A percentile compares a stretch with the other conserved stretches of the same genome.
Evolutionary conservation across 2,888 invertebrate species (phyloP).

Genomic region (Platynereis dumerilii): DNA sequence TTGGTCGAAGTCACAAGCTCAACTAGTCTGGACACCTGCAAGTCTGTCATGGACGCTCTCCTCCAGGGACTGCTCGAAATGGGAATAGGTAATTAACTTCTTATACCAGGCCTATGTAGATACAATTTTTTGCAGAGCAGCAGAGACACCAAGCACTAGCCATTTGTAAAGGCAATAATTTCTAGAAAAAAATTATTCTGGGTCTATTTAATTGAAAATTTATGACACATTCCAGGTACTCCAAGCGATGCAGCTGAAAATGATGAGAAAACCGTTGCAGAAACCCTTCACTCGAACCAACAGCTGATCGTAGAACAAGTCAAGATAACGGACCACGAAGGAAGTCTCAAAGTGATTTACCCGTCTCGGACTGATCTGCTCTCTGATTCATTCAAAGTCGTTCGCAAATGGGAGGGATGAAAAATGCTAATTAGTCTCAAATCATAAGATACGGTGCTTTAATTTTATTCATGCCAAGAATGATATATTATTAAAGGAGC

Average conservation of each 20-base stretch:
- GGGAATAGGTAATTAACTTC: constrained; percentile 49
- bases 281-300: constrained; percentile 45
- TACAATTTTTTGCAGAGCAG: too few species aligned
- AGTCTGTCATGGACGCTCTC: constrained; percentile 73
- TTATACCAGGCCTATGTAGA: too few species aligned
- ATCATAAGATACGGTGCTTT: too few species aligned
- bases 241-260: too few species aligned
- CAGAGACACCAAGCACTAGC: too few species aligned
- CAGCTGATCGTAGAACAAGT: constrained; percentile 71
- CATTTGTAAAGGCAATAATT: too few species aligned
- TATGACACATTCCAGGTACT: too few species aligned
- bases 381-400: constrained; percentile 43
- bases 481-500: too few species aligned
- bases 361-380: constrained; percentile 78
- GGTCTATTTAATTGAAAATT: too few species aligned
- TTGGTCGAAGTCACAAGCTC: constrained; percentile 81
- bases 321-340: constrained; percentile 73
- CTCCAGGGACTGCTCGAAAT: constrained; percentile 71
- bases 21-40: constrained; percentile 71
- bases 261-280: constrained; percentile 38
- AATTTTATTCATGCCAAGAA: too few species aligned
- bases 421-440: too few species aligned
- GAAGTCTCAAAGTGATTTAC: constrained; percentile 77
- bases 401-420: constrained; percentile 37
- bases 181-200: too few species aligned